phyloP scores from a whole-genome alignment of 1,140 invertebrate species.

The Philotrypesis tridentata region DNA sequence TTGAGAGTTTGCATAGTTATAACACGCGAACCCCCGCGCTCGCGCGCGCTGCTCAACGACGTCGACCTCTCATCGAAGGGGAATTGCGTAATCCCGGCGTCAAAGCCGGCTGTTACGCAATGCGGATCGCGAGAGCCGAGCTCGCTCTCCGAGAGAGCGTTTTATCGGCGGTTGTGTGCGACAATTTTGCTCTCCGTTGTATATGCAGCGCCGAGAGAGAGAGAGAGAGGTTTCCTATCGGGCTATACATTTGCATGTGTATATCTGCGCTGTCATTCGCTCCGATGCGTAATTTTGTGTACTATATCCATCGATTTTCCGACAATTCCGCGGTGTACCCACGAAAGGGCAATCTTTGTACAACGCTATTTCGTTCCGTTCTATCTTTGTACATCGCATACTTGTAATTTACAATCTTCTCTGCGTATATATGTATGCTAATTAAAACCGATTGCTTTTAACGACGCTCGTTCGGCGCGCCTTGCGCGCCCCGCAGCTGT shows the following conservation, averaged over 20 bases:
- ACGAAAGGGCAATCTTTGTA: no score
- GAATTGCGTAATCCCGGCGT: conserved; percentile 18
- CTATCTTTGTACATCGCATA: no score
- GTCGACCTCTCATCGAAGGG: background rate
- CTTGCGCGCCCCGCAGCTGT: background rate
- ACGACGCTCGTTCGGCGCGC: background rate
- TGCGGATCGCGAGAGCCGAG: background rate
- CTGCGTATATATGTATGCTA: no score
- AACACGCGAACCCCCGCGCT: background rate
- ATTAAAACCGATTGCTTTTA: background rate
- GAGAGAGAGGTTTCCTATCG: no score
- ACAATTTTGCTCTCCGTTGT: background rate
- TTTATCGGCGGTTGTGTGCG: background rate
- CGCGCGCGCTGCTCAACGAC: no score
- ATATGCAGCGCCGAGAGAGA: background rate
- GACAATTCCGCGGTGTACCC: no score
- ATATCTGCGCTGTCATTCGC: no score
- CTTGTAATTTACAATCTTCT: no score
- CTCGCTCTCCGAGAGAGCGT: conserved; percentile 5
- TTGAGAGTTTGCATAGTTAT: background rate
- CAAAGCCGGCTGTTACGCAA: conserved; percentile 16
- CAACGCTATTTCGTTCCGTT: no score
- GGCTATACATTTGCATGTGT: background rate
- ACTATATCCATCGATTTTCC: no score
- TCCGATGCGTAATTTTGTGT: no score